phyloP scores from a whole-genome alignment of 2,888 invertebrate species.

The Hartigia nigra region DNA sequence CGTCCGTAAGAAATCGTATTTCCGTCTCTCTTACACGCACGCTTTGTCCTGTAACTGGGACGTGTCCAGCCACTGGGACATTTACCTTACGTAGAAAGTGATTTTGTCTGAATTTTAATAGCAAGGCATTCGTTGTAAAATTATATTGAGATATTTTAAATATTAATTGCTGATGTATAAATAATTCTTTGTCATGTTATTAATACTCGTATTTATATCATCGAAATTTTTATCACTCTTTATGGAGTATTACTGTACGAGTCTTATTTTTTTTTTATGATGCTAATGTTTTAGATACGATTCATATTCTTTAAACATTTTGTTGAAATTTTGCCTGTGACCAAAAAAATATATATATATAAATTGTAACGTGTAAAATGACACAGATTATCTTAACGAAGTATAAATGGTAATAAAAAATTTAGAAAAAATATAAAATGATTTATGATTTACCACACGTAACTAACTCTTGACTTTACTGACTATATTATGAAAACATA shows the following conservation, averaged over 20 bases:
- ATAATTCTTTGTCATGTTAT: background rate
- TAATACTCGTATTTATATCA: background rate
- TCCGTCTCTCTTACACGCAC: no score
- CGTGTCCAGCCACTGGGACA: no score
- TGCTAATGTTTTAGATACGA: background rate
- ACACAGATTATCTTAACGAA: background rate
- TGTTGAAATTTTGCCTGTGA: background rate
- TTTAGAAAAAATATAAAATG: background rate
- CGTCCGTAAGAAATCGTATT: no score
- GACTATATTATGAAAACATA: background rate
- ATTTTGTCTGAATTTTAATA: background rate
- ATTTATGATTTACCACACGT: background rate
- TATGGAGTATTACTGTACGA: background rate
- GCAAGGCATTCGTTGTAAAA: background rate
- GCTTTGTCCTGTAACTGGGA: no score
- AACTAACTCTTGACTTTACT: background rate
- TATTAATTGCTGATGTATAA: background rate
- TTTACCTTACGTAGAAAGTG: background rate
- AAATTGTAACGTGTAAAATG: background rate
- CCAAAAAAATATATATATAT: background rate
- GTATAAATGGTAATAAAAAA: background rate
- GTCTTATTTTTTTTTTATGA: background rate
- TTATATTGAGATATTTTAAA: background rate
- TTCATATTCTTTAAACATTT: background rate
- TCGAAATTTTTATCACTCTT: background rate